A percentile compares a stretch with the other conserved stretches of the same genome.
These are phyloP conservation scores for Pygoscelis adeliae DNA, from an alignment of 2,113 vertebrate genomes.

Conservation along the genomic window DNA sequence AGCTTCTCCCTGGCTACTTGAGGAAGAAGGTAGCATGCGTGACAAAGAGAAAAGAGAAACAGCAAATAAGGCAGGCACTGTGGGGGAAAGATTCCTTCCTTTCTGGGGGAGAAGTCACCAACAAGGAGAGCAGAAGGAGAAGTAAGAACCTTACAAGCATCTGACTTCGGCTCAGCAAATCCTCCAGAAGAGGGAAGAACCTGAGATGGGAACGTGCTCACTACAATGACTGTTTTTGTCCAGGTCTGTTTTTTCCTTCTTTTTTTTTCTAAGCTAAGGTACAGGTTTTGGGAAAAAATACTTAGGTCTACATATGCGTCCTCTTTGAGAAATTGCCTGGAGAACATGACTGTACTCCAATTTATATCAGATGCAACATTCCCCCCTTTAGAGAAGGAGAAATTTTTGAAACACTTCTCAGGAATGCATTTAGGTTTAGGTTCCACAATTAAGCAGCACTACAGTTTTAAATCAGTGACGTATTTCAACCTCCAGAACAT, in stretches of 20 bases:
- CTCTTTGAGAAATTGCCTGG: not conserved
- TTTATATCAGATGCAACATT: not conserved
- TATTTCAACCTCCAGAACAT: not conserved
- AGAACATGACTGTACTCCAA: not conserved
- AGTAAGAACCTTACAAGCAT: not conserved
- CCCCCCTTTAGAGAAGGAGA: not conserved
- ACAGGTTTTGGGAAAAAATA: not conserved
- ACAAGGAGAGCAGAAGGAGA: not conserved
- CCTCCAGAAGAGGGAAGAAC: not conserved
- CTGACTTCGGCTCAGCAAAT: not conserved
- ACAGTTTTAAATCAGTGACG: not conserved
- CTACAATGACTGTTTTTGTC: not conserved
- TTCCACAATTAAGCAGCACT: not conserved
- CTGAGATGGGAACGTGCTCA: accelerated
- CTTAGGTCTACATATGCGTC: not conserved
- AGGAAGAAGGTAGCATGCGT: not conserved
- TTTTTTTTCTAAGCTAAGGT: not conserved
- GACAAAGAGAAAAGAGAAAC: not conserved
- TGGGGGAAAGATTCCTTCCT: not conserved
- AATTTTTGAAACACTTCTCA: not conserved
- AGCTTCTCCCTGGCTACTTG: not conserved
- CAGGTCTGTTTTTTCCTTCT: accelerated
- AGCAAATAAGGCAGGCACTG: not conserved
- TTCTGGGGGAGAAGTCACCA: not conserved
- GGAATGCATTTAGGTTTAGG: not conserved